These are phyloP conservation scores for Pemphigus obesinymphae DNA, from an alignment of 1,140 invertebrate genomes.

Conservation along the genomic window DNA sequence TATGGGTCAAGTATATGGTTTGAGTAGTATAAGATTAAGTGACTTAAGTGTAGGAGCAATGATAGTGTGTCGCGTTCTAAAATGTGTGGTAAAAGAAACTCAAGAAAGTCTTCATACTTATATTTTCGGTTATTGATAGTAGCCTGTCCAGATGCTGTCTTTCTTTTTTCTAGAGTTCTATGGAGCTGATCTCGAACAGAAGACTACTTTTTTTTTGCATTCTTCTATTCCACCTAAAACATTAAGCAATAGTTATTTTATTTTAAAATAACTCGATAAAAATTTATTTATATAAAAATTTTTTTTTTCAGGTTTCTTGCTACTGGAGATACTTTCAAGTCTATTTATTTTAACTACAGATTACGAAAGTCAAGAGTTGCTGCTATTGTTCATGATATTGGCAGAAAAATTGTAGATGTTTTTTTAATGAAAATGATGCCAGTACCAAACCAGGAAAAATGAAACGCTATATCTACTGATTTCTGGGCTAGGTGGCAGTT, in stretches of 20 bases:
- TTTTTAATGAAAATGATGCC: neutral
- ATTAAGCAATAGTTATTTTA: neutral
- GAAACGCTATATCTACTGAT: slow-evolving; percentile 47
- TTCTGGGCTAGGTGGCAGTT: slow-evolving; percentile 51
- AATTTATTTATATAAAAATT: no score
- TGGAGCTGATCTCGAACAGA: neutral
- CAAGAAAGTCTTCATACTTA: neutral
- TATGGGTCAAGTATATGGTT: neutral
- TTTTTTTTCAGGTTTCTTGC: neutral
- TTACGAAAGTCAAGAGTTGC: neutral
- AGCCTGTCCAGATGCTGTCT: neutral
- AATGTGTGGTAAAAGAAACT: neutral
- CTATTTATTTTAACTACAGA: neutral
- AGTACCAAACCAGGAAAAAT: slow-evolving; percentile 34
- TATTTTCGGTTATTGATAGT: neutral
- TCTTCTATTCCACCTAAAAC: neutral
- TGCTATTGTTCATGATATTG: neutral
- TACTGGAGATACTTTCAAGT: neutral
- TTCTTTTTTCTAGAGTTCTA: neutral
- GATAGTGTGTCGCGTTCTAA: neutral
- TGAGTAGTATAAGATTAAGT: neutral
- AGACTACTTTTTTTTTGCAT: neutral
- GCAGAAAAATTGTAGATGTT: neutral
- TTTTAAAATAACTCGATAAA: neutral
- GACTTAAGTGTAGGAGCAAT: neutral